Base-by-base conservation (phyloP, 2,888 invertebrate species). In the Xiphydria camelus region DNA sequence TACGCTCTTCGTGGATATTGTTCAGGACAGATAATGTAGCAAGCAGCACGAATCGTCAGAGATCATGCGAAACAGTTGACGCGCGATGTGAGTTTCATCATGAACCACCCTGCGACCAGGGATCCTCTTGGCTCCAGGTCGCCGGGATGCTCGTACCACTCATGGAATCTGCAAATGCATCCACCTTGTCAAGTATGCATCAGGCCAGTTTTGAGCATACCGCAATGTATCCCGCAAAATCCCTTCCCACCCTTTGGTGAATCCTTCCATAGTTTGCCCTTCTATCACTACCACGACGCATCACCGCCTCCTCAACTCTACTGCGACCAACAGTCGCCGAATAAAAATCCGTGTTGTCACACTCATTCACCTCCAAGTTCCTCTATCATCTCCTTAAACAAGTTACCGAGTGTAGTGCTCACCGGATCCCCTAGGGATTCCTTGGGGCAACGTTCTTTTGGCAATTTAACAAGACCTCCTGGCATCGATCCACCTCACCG, bases 41-140 rank as follows among this genome's bases (percentile, higher is more conserved):
- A n/a, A n/a, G n/a, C n/a, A n/a, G n/a, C n/a, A n/a, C n/a, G n/a
- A n/a, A n/a, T n/a, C n/a, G n/a, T n/a, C n/a, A n/a, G n/a, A n/a
- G n/a, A n/a, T n/a, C n/a, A n/a, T n/a, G n/a, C n/a, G 29, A 15
- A 15, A 29, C 14, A 29, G 6, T 29, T 29, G 12, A 29, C 65
- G 70, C n/a, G n/a, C 64, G 59, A 74, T 74, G 74, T 73, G 70
- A 74, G 62, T 62, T 53, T 61, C 68, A 70, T 64, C 70, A 74
- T 74, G 74, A 72, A 71, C 68, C 66, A 66, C 68, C 69, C 71
- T 66, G 71, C 68, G 73, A 70, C 73, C 73, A 70, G 73, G 68
- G 71, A 70, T 51, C 73, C 68, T 51, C 59, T 69, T 64, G 71
- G 69, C 70, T 64, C 68, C 64, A 68, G 70, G 71, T 70, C 70